Evolutionary conservation across 2,797 vertebrate species (phyloP).

Genomic region (Lacerta agilis): DNA sequence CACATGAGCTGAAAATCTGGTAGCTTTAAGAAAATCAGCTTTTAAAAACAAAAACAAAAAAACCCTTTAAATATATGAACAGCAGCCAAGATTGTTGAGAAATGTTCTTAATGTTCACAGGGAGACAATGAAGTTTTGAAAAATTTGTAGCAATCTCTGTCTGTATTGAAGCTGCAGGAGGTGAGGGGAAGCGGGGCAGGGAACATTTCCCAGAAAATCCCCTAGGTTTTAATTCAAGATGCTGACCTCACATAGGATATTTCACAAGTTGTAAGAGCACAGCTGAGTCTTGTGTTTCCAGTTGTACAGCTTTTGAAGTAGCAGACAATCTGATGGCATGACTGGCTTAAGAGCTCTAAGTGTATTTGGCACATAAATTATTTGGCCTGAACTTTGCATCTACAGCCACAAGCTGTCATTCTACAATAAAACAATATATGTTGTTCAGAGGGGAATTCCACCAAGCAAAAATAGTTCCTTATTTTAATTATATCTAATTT

Average conservation of each 20-base stretch:
- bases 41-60: neutral
- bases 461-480: neutral
- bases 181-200: neutral
- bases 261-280: slow-evolving; percentile 53
- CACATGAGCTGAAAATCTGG: slow-evolving; percentile 12
- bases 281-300: slow-evolving; percentile 49
- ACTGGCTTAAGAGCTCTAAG: slow-evolving; percentile 22
- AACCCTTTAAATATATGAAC: slow-evolving; percentile 39
- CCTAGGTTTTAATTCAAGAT: slow-evolving; percentile 56
- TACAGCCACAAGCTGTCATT: slow-evolving; percentile 13
- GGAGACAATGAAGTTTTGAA: slow-evolving; percentile 34
- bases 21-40: neutral
- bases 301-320: slow-evolving; percentile 7
- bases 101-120: neutral
- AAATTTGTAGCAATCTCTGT: slow-evolving; percentile 48
- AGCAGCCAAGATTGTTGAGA: slow-evolving; percentile 13
- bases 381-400: slow-evolving; percentile 3
- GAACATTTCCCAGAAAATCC: slow-evolving; percentile 60
- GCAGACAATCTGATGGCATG: neutral
- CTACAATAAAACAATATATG: neutral
- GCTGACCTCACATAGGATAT: slow-evolving; percentile 53
- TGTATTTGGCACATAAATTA: slow-evolving; percentile 13
- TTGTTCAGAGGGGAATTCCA: slow-evolving; percentile 4
- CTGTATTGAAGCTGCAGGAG: slow-evolving; percentile 43
- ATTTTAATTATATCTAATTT: no score